Evolutionary conservation across 2,888 invertebrate genomes (phyloP).

Genomic region (Diadromus collaris): DNA sequence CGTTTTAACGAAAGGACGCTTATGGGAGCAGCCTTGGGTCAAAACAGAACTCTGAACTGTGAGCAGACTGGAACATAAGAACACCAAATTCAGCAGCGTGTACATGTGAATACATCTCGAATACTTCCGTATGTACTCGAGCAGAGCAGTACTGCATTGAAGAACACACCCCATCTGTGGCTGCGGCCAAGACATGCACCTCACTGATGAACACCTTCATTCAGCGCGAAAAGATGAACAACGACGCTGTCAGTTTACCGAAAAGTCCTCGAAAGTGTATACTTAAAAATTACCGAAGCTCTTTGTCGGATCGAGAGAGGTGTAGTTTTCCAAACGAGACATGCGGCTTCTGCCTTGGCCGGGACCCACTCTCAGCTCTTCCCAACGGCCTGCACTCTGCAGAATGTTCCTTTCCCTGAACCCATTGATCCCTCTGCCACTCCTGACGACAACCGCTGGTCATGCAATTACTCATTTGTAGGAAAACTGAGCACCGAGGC

Average conservation of each 20-base stretch:
- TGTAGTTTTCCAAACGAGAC: not conserved
- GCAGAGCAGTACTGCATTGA: no score
- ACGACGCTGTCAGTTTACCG: no score
- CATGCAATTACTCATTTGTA: constrained; percentile 61
- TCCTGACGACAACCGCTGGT: constrained; percentile 82
- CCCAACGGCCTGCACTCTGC: constrained; percentile 11
- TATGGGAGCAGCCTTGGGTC: no score
- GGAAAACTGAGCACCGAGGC: constrained; percentile 20
- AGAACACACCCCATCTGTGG: not conserved
- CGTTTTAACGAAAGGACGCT: no score
- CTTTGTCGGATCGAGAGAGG: not conserved
- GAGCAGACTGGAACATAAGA: no score
- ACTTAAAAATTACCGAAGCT: not conserved
- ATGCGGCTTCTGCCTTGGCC: not conserved
- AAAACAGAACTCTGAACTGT: no score
- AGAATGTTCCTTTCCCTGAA: constrained; percentile 30
- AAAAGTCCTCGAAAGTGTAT: not conserved
- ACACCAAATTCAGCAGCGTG: no score
- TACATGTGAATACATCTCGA: no score
- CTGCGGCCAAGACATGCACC: not conserved
- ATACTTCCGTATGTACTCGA: no score
- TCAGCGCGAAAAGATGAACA: not conserved
- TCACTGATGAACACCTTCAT: not conserved
- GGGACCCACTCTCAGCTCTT: not conserved
- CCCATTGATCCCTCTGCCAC: constrained; percentile 81